Evolutionary conservation across 2,888 invertebrate species (phyloP).

Genomic region (Dynastes grantii): DNA sequence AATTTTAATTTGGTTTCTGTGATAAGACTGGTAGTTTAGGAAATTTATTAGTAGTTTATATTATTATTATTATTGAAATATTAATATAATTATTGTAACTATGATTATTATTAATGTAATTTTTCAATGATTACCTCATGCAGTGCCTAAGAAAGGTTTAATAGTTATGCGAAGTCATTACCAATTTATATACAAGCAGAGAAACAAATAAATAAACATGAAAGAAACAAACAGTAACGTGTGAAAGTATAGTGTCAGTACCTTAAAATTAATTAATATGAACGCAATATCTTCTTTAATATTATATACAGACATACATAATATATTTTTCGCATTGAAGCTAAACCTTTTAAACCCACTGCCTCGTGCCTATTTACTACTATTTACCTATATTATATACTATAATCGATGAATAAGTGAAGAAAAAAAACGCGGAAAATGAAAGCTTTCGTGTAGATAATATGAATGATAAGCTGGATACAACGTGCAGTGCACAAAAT

Average conservation of each 20-base stretch:
- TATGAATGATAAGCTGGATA: slow-evolving; percentile 11
- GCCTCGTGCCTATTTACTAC: slow-evolving; percentile 42
- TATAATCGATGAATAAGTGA: neutral
- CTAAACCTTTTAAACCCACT: slow-evolving; percentile 30
- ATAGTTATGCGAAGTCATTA: slow-evolving; percentile 11
- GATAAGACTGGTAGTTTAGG: slow-evolving; percentile 66
- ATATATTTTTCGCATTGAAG: slow-evolving; percentile 39
- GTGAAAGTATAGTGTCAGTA: neutral
- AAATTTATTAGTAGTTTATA: neutral
- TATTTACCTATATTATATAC: slow-evolving; percentile 9
- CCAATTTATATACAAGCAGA: neutral
- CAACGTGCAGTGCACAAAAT: slow-evolving; percentile 28
- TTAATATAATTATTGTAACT: no score
- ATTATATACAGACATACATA: no score
- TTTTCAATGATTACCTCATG: slow-evolving; percentile 68
- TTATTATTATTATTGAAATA: slow-evolving; percentile 28
- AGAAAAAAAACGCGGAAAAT: neutral
- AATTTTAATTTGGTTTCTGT: slow-evolving; percentile 66
- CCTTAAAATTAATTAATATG: slow-evolving; percentile 10
- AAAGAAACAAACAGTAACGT: neutral
- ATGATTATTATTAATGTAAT: slow-evolving; percentile 32
- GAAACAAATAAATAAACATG: no score
- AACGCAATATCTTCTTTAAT: slow-evolving; percentile 13
- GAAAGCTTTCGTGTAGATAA: slow-evolving; percentile 5
- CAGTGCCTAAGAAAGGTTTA: slow-evolving; percentile 68